Evolutionary conservation across 2,888 invertebrate genomes (phyloP).

Genomic region (Dermolepida albohirtum): DNA sequence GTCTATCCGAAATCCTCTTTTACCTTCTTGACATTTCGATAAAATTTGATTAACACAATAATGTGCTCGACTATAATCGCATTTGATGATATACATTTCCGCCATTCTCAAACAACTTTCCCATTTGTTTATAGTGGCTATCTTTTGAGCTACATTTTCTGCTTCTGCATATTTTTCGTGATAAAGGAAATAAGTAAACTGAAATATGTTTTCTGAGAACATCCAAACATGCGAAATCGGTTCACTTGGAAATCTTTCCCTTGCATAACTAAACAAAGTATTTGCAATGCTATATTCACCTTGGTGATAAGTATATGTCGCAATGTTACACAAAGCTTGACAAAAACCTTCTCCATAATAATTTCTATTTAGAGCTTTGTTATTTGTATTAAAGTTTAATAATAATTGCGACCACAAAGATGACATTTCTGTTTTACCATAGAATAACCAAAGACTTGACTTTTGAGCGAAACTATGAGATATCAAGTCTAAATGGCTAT

Average conservation of each 20-base stretch:
- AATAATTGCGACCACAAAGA: slow-evolving; percentile 83
- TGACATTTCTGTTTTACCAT: slow-evolving; percentile 88
- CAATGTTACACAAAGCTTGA: slow-evolving; percentile 77
- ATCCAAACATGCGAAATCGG: slow-evolving; percentile 76
- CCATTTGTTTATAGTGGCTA: slow-evolving; percentile 75
- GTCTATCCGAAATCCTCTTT: slow-evolving; percentile 68
- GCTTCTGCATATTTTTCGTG: slow-evolving; percentile 78
- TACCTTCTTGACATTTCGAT: slow-evolving; percentile 69
- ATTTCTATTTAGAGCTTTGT: slow-evolving; percentile 57
- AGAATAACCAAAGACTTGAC: slow-evolving; percentile 88
- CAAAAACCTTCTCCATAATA: slow-evolving; percentile 72
- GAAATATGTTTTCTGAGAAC: slow-evolving; percentile 72
- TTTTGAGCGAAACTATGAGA: slow-evolving; percentile 85
- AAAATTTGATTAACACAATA: slow-evolving; percentile 67
- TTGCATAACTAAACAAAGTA: slow-evolving; percentile 72
- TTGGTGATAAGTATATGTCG: slow-evolving; percentile 68
- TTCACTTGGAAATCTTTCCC: slow-evolving; percentile 74
- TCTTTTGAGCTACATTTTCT: slow-evolving; percentile 74
- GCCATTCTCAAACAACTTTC: slow-evolving; percentile 73
- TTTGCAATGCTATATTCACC: slow-evolving; percentile 71
- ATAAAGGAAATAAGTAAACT: slow-evolving; percentile 60
- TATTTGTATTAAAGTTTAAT: slow-evolving; percentile 79
- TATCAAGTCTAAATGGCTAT: slow-evolving; percentile 84
- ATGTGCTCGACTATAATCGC: slow-evolving; percentile 64
- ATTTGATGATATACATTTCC: slow-evolving; percentile 70